Percentiles rank a stretch among this genome's conserved stretches.
Conservation (phyloP, 2,113 vertebrate species). For the Urocynchramus pylzowi region DNA sequence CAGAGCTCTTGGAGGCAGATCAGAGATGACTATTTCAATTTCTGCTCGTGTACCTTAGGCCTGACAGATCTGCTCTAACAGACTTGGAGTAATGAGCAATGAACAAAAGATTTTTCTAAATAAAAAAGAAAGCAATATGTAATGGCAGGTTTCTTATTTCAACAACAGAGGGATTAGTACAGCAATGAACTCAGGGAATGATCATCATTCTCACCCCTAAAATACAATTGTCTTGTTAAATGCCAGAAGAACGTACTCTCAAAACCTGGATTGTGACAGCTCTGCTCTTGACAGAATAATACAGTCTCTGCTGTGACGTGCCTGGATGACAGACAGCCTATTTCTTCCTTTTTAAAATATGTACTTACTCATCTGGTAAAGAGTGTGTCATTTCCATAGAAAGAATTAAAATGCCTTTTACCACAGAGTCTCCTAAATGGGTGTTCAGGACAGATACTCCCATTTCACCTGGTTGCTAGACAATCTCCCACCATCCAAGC, state of each 20-base stretch:
- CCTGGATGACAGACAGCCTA: not conserved
- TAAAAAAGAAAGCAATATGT: not conserved
- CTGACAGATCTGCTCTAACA: not conserved
- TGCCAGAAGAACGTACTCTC: slow-evolving; percentile 8
- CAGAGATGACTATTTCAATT: not conserved
- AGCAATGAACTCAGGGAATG: not conserved
- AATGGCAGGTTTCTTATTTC: not conserved
- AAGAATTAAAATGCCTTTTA: not conserved
- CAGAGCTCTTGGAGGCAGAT: not conserved
- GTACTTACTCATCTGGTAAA: slow-evolving; percentile 23
- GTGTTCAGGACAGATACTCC: not conserved
- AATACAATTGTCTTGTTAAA: slow-evolving; percentile 56
- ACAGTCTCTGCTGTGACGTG: not conserved
- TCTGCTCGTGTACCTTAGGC: not conserved
- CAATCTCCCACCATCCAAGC: not conserved
- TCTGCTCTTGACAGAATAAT: slow-evolving; percentile 46
- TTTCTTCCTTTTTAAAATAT: slow-evolving; percentile 22
- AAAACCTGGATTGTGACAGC: slow-evolving; percentile 34
- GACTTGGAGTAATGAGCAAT: not conserved
- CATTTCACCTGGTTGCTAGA: not conserved
- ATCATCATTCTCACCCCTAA: slow-evolving; percentile 8
- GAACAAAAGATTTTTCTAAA: not conserved
- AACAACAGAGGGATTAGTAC: not conserved
- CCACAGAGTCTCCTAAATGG: not conserved
- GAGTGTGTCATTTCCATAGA: not conserved